Base-by-base conservation (phyloP, 2,888 invertebrate genomes). In the Hypsopygia costalis region DNA sequence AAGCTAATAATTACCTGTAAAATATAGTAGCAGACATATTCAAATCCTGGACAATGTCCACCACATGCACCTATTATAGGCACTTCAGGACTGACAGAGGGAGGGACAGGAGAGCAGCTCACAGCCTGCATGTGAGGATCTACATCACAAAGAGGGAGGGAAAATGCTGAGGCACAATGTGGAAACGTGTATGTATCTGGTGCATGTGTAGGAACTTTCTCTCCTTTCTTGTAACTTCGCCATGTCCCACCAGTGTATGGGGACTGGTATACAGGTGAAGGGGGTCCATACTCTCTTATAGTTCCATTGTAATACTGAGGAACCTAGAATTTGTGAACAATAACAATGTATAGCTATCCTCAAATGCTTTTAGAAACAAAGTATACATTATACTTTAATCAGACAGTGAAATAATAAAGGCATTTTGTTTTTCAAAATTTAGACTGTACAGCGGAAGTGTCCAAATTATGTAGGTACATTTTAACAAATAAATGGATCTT, bases 21-120 rank as follows among this genome's bases (percentile, higher is more conserved):
- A 62, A 92, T 91, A 71, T 92, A 92, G 74, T 93, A 93, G 79
- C 92, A 93, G 55, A 93, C 91, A 83, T 92, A 92, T 85, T 93
- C 93, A 81, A 92, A 92, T 49, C 91, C 92, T 49, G 92, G 91
- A 52, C 93, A 93, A 64, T 92, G 92, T 3, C 93, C 93, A 7
- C 93, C 93, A 69, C 93, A 93, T 12, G 92, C 92, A 47, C 92
- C 91, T 44, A 92, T 91, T 33, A 91, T 90, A 36, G 91, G 90
- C 42, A 87, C 88, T 62, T 90, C 90, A 44, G 89, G 88, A 51
- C 81, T 88, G 9, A 73, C 69, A 5, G 87, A 77, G 5, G 78
- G 75, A 11, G 83, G 78, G 10, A 77, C 56, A 0, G 82, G 81
- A 1, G 85, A 78, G 1, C 70, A 61, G 41, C 58, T 77, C 3